A percentile compares a stretch with the other conserved stretches of the same genome.
These are phyloP conservation scores for Malurus cyaneus DNA, from an alignment of 2,113 vertebrate genomes.

Conservation along the genomic window DNA sequence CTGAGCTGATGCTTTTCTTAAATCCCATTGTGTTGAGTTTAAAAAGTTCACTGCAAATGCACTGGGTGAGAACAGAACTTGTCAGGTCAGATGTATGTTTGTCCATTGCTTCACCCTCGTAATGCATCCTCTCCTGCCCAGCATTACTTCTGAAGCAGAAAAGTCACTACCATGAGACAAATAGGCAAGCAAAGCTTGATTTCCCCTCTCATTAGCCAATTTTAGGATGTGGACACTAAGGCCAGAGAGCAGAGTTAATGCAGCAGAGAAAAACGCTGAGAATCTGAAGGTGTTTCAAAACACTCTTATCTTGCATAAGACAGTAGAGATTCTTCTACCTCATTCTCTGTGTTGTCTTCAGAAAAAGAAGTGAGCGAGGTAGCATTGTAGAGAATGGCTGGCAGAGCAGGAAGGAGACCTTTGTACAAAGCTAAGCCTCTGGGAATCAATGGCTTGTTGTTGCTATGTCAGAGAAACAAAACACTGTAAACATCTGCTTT, in stretches of 20 bases:
- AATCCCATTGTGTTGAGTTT: neutral
- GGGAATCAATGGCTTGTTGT: neutral
- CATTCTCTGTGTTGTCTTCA: neutral
- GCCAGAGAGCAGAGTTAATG: neutral
- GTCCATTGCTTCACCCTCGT: neutral
- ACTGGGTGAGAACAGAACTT: neutral
- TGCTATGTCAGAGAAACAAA: neutral
- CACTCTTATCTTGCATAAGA: neutral
- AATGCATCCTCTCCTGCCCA: neutral
- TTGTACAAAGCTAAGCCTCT: neutral
- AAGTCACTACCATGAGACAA: neutral
- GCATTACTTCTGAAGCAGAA: neutral
- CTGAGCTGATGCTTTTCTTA: slow-evolving; percentile 30
- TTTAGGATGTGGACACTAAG: neutral
- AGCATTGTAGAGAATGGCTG: neutral
- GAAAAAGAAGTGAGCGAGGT: neutral
- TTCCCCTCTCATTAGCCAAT: neutral
- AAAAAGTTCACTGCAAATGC: slow-evolving; percentile 26
- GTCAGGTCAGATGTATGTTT: neutral
- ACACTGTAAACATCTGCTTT: neutral
- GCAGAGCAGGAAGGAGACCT: neutral
- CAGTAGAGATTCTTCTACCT: neutral
- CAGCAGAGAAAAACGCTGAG: neutral
- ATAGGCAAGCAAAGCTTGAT: neutral
- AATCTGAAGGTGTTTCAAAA: neutral